These are phyloP conservation scores for Meriones unguiculatus DNA, from an alignment of 2,113 vertebrate genomes.

Conservation along the genomic window DNA sequence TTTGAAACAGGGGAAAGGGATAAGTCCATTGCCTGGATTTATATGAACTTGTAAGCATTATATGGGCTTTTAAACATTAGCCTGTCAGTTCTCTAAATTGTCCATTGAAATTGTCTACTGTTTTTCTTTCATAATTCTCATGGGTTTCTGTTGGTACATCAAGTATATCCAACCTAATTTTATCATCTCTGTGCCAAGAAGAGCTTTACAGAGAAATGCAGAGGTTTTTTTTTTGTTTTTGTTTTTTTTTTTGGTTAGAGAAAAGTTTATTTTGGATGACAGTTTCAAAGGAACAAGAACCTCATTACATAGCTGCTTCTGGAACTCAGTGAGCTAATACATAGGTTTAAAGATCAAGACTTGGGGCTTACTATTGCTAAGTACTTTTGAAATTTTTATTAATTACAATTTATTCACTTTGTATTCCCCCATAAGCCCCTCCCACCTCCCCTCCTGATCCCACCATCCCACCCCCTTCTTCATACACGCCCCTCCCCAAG, in stretches of 20 bases:
- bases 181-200: constrained; percentile 37
- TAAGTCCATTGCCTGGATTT: constrained; percentile 31
- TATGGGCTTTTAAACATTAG: neutral
- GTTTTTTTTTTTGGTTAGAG: no score
- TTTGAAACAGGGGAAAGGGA: constrained; percentile 46
- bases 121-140: constrained; percentile 32
- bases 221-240: constrained; percentile 4
- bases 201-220: neutral
- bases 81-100: neutral
- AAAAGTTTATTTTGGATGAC: neutral
- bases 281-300: neutral
- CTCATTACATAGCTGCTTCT: neutral
- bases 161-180: constrained; percentile 35
- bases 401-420: no score
- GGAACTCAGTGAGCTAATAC: neutral
- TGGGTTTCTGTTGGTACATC: constrained; percentile 14
- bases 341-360: neutral
- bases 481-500: no score
- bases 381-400: no score
- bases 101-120: constrained; percentile 2
- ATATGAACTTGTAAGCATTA: constrained; percentile 30
- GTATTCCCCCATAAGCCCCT: no score
- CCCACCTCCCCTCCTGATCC: no score
- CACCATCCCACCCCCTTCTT: no score
- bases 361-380: neutral